Conservation (phyloP, 2,113 vertebrate genomes). For the Oxyruncus cristatus region DNA sequence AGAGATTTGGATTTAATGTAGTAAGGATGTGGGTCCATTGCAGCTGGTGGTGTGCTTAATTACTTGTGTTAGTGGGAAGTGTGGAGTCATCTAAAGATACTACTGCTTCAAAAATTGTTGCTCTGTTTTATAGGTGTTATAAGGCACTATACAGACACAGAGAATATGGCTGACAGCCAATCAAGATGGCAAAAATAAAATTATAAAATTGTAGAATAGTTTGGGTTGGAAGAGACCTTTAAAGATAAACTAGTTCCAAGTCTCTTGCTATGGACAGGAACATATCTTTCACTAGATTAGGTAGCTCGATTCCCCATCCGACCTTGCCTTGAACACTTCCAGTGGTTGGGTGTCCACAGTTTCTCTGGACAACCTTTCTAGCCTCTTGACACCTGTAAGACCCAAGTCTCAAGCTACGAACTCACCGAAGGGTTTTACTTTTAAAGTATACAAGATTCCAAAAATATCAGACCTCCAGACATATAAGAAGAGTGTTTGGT, state of each 20-base stretch:
- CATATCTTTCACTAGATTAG: not conserved
- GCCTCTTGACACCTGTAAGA: not conserved
- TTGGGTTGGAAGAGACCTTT: not conserved
- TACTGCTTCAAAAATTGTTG: not conserved
- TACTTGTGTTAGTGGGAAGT: not conserved
- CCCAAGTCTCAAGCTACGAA: not conserved
- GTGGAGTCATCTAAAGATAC: not conserved
- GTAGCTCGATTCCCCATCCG: not conserved
- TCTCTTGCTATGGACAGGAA: too few relatives aligned
- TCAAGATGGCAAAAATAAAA: not conserved
- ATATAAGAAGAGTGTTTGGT: not conserved
- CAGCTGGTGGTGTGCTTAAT: not conserved
- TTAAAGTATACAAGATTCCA: not conserved
- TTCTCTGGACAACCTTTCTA: not conserved
- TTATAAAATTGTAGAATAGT: not conserved
- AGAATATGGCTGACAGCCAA: rapidly evolving
- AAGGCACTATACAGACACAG: not conserved
- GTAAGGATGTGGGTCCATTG: not conserved
- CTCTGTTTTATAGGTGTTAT: not conserved
- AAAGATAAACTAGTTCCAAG: not conserved
- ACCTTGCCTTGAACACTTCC: not conserved
- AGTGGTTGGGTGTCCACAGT: rapidly evolving
- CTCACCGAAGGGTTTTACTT: not conserved
- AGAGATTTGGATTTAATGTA: not conserved
- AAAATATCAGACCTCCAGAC: not conserved